Evolutionary conservation across 2,888 invertebrate genomes (phyloP).

Genomic region (Tinea trinotella): DNA sequence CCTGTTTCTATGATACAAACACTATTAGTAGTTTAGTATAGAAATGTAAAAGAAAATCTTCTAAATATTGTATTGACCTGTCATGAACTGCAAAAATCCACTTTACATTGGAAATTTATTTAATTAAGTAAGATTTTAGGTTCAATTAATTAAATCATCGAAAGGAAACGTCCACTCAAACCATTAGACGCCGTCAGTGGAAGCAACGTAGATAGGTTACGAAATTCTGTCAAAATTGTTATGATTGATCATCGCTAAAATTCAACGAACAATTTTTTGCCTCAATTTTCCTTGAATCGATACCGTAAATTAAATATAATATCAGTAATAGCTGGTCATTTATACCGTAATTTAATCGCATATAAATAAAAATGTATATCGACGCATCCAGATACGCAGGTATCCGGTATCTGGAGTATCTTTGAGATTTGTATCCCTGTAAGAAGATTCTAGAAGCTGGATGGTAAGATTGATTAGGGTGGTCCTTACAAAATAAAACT

Average conservation of each 20-base stretch:
- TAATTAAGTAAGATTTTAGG: background rate
- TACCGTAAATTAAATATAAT: conserved; percentile 6
- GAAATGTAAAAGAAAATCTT: no score
- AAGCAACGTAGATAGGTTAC: conserved; percentile 1
- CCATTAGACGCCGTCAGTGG: background rate
- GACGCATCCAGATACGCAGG: no score
- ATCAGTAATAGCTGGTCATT: background rate
- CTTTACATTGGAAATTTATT: background rate
- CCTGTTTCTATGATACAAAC: no score
- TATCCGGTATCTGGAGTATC: no score
- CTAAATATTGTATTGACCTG: no score
- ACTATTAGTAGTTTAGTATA: no score
- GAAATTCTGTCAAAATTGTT: conserved; percentile 5
- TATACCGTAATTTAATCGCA: background rate
- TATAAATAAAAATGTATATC: no score
- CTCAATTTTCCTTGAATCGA: background rate
- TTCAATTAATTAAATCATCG: conserved; percentile 3
- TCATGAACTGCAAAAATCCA: background rate
- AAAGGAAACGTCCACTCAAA: conserved; percentile 13
- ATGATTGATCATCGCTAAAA: conserved; percentile 13
- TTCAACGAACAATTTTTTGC: background rate
- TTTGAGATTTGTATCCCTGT: no score
- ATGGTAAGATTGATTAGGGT: no score
- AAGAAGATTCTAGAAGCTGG: no score
- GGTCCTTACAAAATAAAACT: no score